phyloP scores from a whole-genome alignment of 2,797 vertebrate genomes.

The Dipus sagitta region DNA sequence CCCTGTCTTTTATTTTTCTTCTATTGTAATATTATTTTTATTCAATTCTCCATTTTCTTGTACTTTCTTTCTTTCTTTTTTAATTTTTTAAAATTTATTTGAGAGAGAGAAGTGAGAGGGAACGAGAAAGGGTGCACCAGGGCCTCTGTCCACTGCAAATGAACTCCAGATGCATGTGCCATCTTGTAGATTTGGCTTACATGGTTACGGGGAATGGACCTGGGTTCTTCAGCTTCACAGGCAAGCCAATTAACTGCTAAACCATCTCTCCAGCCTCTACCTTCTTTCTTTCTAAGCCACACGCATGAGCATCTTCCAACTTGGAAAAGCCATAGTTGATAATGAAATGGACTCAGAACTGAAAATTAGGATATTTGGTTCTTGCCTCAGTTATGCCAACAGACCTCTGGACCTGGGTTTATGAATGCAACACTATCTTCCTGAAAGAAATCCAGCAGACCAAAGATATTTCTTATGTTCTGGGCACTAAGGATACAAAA shows the following conservation, averaged over 20 bases:
- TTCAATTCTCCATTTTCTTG: neutral
- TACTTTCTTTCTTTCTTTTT: no score
- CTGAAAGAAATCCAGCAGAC: constrained; percentile 2
- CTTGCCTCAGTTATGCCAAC: neutral
- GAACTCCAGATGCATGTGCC: no score
- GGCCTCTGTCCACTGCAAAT: no score
- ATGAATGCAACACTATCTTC: neutral
- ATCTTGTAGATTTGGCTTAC: no score
- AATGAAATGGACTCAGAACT: neutral
- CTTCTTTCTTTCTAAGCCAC: neutral
- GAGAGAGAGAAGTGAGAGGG: no score
- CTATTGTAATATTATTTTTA: neutral
- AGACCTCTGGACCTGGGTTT: neutral
- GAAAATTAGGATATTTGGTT: neutral
- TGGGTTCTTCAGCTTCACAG: no score
- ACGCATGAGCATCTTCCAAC: neutral
- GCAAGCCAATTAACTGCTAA: no score
- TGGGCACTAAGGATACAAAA: neutral
- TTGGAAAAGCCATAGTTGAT: neutral
- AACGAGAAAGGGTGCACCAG: no score
- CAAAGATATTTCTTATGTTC: neutral
- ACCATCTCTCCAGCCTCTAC: no score
- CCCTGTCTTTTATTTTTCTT: no score
- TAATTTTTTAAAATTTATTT: no score
- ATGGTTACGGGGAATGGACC: no score